Evolutionary conservation across 2,888 invertebrate genomes (phyloP).

Genomic region (Auanema freiburgensis): DNA sequence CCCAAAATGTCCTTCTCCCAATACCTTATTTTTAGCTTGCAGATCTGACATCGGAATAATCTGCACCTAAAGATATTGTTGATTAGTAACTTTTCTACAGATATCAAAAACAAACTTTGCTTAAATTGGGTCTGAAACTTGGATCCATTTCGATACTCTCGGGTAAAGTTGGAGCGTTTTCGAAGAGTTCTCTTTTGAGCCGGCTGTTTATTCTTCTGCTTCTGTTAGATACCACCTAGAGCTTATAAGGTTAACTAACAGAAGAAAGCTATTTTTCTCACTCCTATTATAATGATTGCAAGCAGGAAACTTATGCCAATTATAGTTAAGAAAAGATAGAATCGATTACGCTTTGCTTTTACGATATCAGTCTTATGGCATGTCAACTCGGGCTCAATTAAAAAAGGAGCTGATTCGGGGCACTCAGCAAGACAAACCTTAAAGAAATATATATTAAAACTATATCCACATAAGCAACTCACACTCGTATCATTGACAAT

Average conservation of each 20-base stretch:
- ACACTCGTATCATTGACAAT: slow-evolving; percentile 17
- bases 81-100: not conserved
- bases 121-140: slow-evolving; percentile 18
- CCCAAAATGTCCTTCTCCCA: slow-evolving; percentile 60
- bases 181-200: slow-evolving; percentile 28
- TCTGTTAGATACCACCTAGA: slow-evolving; percentile 26
- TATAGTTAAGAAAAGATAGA: slow-evolving; percentile 20
- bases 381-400: slow-evolving; percentile 20
- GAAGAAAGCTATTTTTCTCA: slow-evolving; percentile 3
- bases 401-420: slow-evolving; percentile 32
- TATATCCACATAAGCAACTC: slow-evolving; percentile 1
- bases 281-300: slow-evolving; percentile 31
- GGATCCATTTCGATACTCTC: slow-evolving; percentile 35
- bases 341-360: slow-evolving; percentile 20
- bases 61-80: slow-evolving; percentile 26
- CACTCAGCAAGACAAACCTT: slow-evolving; percentile 44
- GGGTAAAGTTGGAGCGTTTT: slow-evolving; percentile 35
- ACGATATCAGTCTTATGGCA: slow-evolving; percentile 40
- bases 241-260: not conserved
- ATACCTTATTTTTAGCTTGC: slow-evolving; percentile 32
- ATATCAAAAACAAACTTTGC: not conserved
- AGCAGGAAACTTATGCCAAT: slow-evolving; percentile 24
- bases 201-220: slow-evolving; percentile 28
- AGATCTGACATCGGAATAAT: slow-evolving; percentile 54
- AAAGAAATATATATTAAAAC: slow-evolving; percentile 8